Evolutionary conservation across 2,113 vertebrate genomes (phyloP).

Genomic region (Anarrhichthys ocellatus): DNA sequence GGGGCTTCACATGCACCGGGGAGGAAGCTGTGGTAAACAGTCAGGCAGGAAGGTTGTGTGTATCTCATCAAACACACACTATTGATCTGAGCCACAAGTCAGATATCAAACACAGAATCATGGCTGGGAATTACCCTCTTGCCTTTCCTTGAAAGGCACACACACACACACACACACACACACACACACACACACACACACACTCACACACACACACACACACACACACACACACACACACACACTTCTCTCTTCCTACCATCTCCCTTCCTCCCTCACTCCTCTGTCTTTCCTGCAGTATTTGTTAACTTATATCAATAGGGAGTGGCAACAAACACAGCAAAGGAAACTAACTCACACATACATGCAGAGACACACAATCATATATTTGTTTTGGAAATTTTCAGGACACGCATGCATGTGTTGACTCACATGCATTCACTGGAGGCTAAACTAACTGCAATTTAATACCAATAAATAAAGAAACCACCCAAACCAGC

Average conservation of each 20-base stretch:
- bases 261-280: conserved; percentile 6
- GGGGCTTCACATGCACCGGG: conserved; percentile 9
- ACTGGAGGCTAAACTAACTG: background rate
- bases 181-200: too few relatives aligned
- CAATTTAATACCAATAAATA: background rate
- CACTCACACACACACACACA: too few relatives aligned
- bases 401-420: background rate
- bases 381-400: background rate
- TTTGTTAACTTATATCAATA: conserved; percentile 47
- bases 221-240: too few relatives aligned
- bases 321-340: conserved; percentile 19
- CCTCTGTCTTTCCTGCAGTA: conserved; percentile 27
- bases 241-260: background rate
- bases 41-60: conserved; percentile 27
- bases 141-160: conserved; percentile 23
- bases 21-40: conserved; percentile 36
- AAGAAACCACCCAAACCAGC: background rate
- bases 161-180: too few relatives aligned
- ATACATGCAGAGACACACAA: background rate
- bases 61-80: conserved; percentile 49
- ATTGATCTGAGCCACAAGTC: conserved; percentile 59
- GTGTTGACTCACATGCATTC: conserved; percentile 9
- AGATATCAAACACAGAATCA: conserved; percentile 51
- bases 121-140: conserved; percentile 44
- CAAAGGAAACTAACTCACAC: conserved; percentile 33